phyloP scores from a whole-genome alignment of 2,113 vertebrate genomes.

The Pitta sordida region DNA sequence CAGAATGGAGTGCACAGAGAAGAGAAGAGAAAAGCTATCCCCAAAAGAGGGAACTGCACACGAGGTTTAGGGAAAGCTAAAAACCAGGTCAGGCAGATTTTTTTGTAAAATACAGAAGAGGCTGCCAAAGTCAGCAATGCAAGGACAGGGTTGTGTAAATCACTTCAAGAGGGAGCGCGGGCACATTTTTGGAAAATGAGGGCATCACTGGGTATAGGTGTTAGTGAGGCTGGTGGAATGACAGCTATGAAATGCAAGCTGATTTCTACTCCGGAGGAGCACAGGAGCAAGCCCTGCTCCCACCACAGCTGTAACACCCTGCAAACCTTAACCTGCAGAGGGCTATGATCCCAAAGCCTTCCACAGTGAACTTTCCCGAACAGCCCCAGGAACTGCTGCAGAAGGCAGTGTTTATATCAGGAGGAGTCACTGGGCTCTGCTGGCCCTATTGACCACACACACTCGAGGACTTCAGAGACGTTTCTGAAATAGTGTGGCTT shows the following conservation, averaged over 20 bases:
- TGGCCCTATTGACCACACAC: not conserved
- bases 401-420: not conserved
- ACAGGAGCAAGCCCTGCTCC: slow-evolving; percentile 9
- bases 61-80: not conserved
- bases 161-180: slow-evolving; percentile 41
- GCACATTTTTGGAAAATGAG: slow-evolving; percentile 73
- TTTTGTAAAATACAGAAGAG: slow-evolving; percentile 34
- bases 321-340: not conserved
- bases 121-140: slow-evolving; percentile 71
- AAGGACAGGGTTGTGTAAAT: slow-evolving; percentile 63
- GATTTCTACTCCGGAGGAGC: slow-evolving; percentile 38
- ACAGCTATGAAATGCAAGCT: slow-evolving; percentile 46
- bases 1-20: not conserved
- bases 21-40: not conserved
- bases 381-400: not conserved
- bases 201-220: slow-evolving; percentile 64
- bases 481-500: not conserved
- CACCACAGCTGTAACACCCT: not conserved
- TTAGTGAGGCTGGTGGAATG: slow-evolving; percentile 63
- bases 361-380: not conserved
- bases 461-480: not conserved
- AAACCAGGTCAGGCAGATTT: slow-evolving; percentile 53
- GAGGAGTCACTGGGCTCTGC: not conserved
- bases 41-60: not conserved
- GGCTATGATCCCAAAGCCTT: not conserved